These are phyloP conservation scores for Enteromius thamalakanensis DNA, from an alignment of 2,797 vertebrate genomes.

Conservation along the genomic window DNA sequence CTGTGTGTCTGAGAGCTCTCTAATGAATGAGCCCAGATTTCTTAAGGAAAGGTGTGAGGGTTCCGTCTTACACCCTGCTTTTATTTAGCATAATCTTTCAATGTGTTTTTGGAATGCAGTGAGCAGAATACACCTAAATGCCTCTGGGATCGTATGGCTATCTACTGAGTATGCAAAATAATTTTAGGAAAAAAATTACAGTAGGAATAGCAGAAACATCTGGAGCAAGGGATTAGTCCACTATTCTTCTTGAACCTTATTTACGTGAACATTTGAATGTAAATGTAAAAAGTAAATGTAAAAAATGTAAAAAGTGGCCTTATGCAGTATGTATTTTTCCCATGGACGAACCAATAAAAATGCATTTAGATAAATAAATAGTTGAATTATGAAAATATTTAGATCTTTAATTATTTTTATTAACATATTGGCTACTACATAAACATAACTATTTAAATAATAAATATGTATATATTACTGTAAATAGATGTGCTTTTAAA, in stretches of 20 bases:
- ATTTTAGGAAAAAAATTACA: no score
- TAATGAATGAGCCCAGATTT: conserved; percentile 49
- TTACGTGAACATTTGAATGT: not conserved
- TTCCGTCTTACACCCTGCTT: conserved; percentile 5
- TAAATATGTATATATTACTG: not conserved
- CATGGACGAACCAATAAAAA: not conserved
- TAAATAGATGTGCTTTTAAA: not conserved
- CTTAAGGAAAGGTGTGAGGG: conserved; percentile 46
- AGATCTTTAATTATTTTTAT: not conserved
- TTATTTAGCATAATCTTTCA: conserved; percentile 2
- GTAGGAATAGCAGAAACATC: not conserved
- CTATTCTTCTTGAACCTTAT: not conserved
- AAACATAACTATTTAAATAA: not conserved
- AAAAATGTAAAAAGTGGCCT: not conserved
- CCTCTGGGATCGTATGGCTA: conserved; percentile 47
- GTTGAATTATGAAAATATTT: not conserved
- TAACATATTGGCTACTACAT: not conserved
- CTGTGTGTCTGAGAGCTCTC: conserved; percentile 52
- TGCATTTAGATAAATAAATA: not conserved
- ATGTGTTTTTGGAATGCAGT: conserved; percentile 45
- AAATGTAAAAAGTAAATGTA: no score
- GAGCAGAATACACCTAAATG: conserved; percentile 64
- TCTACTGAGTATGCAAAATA: conserved; percentile 53
- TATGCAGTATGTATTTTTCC: no score
- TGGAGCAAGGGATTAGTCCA: not conserved